Evolutionary conservation across 2,113 vertebrate species (phyloP), one percentile per base, ranked within the genome.

Genomic region (Taurulus bubalis): DNA sequence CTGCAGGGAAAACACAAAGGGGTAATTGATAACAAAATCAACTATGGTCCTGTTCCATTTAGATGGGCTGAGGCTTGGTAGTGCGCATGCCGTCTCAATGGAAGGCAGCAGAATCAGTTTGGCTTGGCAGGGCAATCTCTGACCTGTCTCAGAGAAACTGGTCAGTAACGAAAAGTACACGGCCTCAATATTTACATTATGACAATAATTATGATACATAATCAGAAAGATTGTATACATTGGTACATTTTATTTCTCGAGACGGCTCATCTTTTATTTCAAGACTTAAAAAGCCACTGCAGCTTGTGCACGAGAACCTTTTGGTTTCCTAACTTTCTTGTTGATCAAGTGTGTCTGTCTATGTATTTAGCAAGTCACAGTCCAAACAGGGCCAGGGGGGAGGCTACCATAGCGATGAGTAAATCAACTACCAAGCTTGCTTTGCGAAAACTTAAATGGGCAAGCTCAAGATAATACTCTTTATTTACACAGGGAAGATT

Each of bases 381-480:
- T 51, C 59, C 71, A 60, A 89, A 87, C 73, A 65, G 30, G 38
- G 10, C 60, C 38, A 32, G 40, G 38, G 30, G 28, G 34, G 59
- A 8, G 28, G 90, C 94, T 86, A 70, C 85, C 87, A 93, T 85
- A 80, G 88, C 11, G n/a, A 93, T 63, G 55, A 64, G 91, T 93
- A 87, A 94, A 94, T 94, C 79, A 93, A 90, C 76, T 62, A 90
- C 88, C 66, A 74, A 65, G 42, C 26, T 64, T 11, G 14, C 36
- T 83, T 79, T 64, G 47, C 18, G n/a, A 82, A 85, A 81, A 55
- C 16, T n/a, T 36, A 24, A 69, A 66, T 1, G 63, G 70, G 15
- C 34, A 28, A 32, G 6, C 24, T 38, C 32, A 26, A 71, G 36
- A 47, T 38, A 68, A 5, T 42, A 45, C 79, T 84, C 79, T 75